A percentile compares a stretch with the other conserved stretches of the same genome.
phyloP scores from a whole-genome alignment of 2,113 vertebrate genomes.

The Oreochromis niloticus region DNA sequence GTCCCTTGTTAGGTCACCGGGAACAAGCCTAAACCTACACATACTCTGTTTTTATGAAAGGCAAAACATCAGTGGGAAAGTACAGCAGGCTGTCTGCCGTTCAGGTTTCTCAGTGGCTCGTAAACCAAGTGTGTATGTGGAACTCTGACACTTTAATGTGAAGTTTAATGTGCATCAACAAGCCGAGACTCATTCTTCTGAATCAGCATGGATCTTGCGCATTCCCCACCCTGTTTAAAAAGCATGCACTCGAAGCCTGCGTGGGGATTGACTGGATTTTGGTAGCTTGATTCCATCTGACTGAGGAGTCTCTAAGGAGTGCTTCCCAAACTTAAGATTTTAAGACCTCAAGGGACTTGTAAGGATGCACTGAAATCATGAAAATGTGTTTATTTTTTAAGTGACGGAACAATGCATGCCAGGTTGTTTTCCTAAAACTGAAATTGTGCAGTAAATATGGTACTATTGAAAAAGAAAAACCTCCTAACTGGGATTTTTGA shows the following conservation, averaged over 20 bases:
- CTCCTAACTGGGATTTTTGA: neutral
- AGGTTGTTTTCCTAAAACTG: neutral
- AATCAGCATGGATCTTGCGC: constrained; percentile 1
- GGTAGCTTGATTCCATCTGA: neutral
- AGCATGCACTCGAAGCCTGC: neutral
- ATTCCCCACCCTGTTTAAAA: constrained; percentile 15
- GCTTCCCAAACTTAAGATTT: neutral
- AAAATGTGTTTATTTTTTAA: neutral
- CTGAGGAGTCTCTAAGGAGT: neutral
- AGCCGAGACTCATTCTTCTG: constrained; percentile 51
- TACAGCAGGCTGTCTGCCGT: neutral
- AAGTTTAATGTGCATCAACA: constrained; percentile 53
- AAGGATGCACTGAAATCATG: neutral
- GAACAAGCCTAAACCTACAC: neutral
- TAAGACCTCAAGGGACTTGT: neutral
- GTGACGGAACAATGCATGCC: neutral
- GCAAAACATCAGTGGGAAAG: neutral
- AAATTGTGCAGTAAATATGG: neutral
- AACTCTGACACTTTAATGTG: neutral
- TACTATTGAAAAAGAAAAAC: neutral
- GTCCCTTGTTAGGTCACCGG: neutral
- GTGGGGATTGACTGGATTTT: neutral
- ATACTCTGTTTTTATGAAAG: neutral
- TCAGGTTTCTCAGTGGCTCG: neutral
- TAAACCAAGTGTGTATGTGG: neutral